Base-by-base conservation (phyloP, 2,113 vertebrate genomes). In the Manacus vitellinus region DNA sequence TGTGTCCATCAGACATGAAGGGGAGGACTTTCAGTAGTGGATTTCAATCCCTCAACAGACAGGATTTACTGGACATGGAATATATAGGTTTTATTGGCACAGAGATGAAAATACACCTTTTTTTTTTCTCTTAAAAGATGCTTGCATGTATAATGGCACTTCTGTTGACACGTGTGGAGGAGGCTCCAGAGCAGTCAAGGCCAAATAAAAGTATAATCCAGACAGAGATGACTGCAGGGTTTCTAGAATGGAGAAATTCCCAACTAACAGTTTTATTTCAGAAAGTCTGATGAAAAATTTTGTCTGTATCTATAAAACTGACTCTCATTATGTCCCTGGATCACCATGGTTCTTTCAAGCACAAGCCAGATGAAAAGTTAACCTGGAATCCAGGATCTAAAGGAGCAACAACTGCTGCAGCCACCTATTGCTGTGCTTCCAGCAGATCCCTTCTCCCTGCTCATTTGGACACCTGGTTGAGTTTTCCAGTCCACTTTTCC, bases 81-180 rank as follows among this genome's bases (percentile, higher is more conserved):
- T 33, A 13, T 0, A 1, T 6, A 18, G 12, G 3, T 85, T 71
- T 55, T 55, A 82, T 24, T 0, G 1, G 10, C 12, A 54, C 4
- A 79, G 25, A 92, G 18, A 82, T 30, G 9, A 52, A 82, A 85
- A 66, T 5, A 55, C 5, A 77, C 5, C 4, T 12, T 7, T 37
- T 31, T 14, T 43, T 39, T 37, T 46, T 4, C 17, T 35, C 61
- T 46, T 18, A 11, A 30, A 88, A 83, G 43, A 43, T 72, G 35
- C 5, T 63, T 75, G 28, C 13, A 49, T 3, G 4, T 35, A 8
- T 27, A 59, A 61, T 28, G 19, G 9, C 31, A 67, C 6, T 76
- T 59, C 14, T 43, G 18, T 51, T 15, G 49, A 10, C 12, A 19
- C 4, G 8, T 58, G 18, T 55, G 31, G 46, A 81, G 54, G 31